These are phyloP conservation scores for Pica pica DNA, from an alignment of 2,113 vertebrate genomes.

Conservation along the genomic window DNA sequence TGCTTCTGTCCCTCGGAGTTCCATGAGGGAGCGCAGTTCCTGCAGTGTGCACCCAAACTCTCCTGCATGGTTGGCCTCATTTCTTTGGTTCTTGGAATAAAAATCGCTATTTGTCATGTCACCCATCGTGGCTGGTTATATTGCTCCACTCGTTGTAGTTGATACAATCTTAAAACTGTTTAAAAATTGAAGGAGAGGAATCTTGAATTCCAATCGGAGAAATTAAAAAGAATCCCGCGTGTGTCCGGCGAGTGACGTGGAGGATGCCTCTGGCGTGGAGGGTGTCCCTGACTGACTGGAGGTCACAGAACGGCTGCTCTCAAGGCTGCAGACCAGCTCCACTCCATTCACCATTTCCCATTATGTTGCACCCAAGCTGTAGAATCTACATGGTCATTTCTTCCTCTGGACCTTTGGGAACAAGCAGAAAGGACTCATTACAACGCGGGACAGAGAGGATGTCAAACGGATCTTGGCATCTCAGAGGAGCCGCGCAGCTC, in stretches of 20 bases:
- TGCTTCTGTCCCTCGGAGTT: conserved; percentile 94
- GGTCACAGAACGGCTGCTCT: conserved; percentile 72
- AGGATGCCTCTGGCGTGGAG: conserved; percentile 37
- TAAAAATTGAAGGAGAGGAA: conserved; percentile 50
- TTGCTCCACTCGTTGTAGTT: conserved; percentile 26
- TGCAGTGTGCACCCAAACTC: conserved; percentile 91
- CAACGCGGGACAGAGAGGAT: not conserved
- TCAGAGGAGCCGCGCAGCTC: not conserved
- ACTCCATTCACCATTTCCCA: conserved; percentile 90
- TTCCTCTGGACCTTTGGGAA: conserved; percentile 79
- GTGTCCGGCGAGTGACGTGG: conserved; percentile 4
- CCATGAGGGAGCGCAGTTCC: conserved; percentile 96
- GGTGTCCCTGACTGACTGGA: conserved; percentile 45
- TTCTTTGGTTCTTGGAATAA: conserved; percentile 99
- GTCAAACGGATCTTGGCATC: not conserved
- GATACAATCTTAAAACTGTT: conserved; percentile 50
- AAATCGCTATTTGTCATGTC: conserved; percentile 99
- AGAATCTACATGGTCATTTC: conserved; percentile 91
- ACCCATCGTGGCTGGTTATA: conserved; percentile 83
- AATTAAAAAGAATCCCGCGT: conserved; percentile 37
- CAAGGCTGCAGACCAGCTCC: conserved; percentile 89
- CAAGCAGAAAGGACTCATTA: conserved; percentile 34
- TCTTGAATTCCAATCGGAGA: conserved; percentile 2
- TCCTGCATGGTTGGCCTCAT: conserved; percentile 85
- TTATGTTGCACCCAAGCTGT: conserved; percentile 77